These are phyloP conservation scores for Dasypolia templi DNA, from an alignment of 2,888 invertebrate species.

Conservation along the genomic window DNA sequence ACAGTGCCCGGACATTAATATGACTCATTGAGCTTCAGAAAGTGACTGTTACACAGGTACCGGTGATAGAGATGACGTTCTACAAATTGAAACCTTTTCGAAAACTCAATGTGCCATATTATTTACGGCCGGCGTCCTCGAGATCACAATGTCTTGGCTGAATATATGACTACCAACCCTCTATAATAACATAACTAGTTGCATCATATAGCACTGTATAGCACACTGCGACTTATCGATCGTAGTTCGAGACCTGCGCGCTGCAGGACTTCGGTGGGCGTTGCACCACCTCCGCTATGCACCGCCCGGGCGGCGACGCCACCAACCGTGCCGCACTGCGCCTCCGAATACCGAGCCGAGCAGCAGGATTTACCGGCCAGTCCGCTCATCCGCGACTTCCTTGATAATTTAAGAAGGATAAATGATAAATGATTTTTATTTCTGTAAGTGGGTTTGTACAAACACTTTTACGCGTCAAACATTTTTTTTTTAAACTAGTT, in stretches of 20 bases:
- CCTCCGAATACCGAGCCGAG: slow-evolving; percentile 8
- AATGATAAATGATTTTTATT: too few relatives aligned
- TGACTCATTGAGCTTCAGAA: too few relatives aligned
- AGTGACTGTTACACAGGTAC: too few relatives aligned
- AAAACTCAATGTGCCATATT: too few relatives aligned
- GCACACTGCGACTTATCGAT: slow-evolving; percentile 39
- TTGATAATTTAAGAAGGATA: slow-evolving; percentile 19
- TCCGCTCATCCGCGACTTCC: not conserved
- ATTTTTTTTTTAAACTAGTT: too few relatives aligned
- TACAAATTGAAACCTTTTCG: too few relatives aligned
- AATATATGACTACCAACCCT: not conserved
- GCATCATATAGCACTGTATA: too few relatives aligned
- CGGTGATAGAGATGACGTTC: too few relatives aligned
- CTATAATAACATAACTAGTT: not conserved
- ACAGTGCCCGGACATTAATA: too few relatives aligned
- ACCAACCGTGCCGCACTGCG: too few relatives aligned
- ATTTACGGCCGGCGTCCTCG: not conserved
- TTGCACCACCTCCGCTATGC: slow-evolving; percentile 18
- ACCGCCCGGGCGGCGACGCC: not conserved
- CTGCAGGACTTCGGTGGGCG: slow-evolving; percentile 17
- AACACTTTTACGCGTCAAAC: too few relatives aligned
- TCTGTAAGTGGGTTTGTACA: too few relatives aligned
- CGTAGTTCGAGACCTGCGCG: slow-evolving; percentile 25
- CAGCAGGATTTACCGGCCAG: slow-evolving; percentile 1
- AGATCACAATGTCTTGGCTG: not conserved